These are phyloP conservation scores for Sitophilus oryzae DNA, from an alignment of 1,140 invertebrate species.

Conservation along the genomic window DNA sequence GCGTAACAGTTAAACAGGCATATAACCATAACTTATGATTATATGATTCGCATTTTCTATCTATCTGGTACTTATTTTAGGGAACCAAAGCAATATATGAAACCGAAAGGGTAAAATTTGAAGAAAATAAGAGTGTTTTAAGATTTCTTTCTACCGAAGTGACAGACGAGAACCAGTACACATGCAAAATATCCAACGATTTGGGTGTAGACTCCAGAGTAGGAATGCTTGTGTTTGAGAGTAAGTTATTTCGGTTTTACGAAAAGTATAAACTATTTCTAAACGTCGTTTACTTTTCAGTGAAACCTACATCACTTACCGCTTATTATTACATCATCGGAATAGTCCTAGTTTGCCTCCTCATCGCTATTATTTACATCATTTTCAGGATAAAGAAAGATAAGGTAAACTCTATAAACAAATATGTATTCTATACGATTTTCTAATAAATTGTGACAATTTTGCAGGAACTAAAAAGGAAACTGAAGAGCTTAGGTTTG, in stretches of 20 bases:
- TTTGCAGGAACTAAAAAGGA: conserved; percentile 52
- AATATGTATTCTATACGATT: no score
- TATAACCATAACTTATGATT: no score
- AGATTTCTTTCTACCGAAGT: conserved; percentile 38
- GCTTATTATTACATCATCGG: conserved; percentile 43
- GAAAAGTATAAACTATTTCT: background rate
- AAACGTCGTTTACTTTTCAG: conserved; percentile 13
- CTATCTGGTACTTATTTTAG: no score
- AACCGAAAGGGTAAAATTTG: no score
- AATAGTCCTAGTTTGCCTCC: conserved; percentile 46
- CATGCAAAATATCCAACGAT: conserved; percentile 43
- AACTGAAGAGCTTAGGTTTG: conserved; percentile 60
- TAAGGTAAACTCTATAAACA: conserved; percentile 50
- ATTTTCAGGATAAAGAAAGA: conserved; percentile 54
- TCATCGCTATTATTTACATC: conserved; percentile 47
- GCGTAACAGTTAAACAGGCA: no score
- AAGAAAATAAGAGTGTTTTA: conserved; percentile 42
- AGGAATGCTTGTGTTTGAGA: conserved; percentile 37
- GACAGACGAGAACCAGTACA: conserved; percentile 44
- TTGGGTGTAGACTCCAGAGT: conserved; percentile 37
- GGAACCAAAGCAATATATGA: no score
- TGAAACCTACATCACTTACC: conserved; percentile 13
- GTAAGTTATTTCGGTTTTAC: conserved; percentile 40
- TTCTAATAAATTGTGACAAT: no score
- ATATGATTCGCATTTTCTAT: no score